These are phyloP conservation scores for Tragelaphus strepsiceros DNA, from an alignment of 2,113 vertebrate genomes.

Conservation along the genomic window DNA sequence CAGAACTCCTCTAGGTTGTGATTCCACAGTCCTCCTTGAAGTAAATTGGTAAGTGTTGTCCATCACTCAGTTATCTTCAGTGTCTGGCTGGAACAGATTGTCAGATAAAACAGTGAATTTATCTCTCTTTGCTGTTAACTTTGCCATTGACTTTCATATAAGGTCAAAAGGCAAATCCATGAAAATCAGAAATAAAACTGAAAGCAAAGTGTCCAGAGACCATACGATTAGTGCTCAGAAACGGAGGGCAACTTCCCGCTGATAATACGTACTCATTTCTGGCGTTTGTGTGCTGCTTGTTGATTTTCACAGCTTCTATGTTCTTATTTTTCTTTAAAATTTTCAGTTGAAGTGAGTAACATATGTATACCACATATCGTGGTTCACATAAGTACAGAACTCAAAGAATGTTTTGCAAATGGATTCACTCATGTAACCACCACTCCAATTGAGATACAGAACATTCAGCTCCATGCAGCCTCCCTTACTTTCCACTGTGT, in stretches of 20 bases:
- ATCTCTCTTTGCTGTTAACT: background rate
- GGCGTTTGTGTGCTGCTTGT: background rate
- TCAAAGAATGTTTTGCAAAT: background rate
- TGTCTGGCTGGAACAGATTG: background rate
- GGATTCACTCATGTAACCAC: background rate
- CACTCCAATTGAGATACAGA: background rate
- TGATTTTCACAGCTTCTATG: background rate
- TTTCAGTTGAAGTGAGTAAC: background rate
- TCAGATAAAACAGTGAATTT: background rate
- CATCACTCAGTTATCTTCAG: background rate
- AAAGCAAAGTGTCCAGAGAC: background rate
- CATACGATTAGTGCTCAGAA: background rate
- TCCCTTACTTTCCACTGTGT: background rate
- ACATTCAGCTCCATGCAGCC: background rate
- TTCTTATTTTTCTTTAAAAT: background rate
- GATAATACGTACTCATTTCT: background rate
- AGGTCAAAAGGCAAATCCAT: constrained; percentile 18
- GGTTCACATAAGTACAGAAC: background rate
- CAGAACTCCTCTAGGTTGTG: background rate
- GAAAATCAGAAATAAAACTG: background rate
- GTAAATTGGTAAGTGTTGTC: constrained; percentile 7
- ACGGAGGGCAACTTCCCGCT: background rate
- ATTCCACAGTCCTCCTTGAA: constrained; percentile 9
- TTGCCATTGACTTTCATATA: constrained; percentile 9
- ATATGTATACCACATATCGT: background rate